Evolutionary conservation across 1,140 invertebrate genomes (phyloP).

Genomic region (Chironomus tepperi): DNA sequence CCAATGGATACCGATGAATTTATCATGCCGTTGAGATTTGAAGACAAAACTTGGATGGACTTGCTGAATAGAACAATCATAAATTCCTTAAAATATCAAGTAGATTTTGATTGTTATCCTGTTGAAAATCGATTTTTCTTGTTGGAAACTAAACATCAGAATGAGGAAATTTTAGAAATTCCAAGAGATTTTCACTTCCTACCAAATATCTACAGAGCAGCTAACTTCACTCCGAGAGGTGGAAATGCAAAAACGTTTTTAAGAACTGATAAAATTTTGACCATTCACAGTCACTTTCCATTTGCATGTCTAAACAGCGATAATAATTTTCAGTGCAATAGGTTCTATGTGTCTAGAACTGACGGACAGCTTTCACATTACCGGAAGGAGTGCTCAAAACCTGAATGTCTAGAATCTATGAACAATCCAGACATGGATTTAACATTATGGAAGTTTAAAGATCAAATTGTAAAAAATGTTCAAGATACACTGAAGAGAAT

Average conservation of each 20-base stretch:
- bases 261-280: conserved; percentile 56
- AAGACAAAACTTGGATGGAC: neutral
- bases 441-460: neutral
- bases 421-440: neutral
- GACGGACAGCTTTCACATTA: conserved; percentile 66
- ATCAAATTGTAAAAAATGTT: neutral
- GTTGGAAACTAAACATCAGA: neutral
- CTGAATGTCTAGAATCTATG: neutral
- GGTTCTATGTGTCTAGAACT: conserved; percentile 51
- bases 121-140: neutral
- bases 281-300: conserved; percentile 63
- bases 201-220: conserved; percentile 57
- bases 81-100: too few relatives aligned
- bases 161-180: neutral
- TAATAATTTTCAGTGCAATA: conserved; percentile 43
- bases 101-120: neutral
- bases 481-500: neutral
- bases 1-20: neutral
- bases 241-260: conserved; percentile 66
- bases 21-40: neutral
- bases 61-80: neutral
- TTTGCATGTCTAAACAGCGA: conserved; percentile 54
- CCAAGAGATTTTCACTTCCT: conserved; percentile 30
- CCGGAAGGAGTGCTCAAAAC: conserved; percentile 53
- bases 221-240: conserved; percentile 61